A percentile compares a stretch with the other conserved stretches of the same genome.
phyloP scores from a whole-genome alignment of 2,113 vertebrate genomes.

The Pseudois nayaur region DNA sequence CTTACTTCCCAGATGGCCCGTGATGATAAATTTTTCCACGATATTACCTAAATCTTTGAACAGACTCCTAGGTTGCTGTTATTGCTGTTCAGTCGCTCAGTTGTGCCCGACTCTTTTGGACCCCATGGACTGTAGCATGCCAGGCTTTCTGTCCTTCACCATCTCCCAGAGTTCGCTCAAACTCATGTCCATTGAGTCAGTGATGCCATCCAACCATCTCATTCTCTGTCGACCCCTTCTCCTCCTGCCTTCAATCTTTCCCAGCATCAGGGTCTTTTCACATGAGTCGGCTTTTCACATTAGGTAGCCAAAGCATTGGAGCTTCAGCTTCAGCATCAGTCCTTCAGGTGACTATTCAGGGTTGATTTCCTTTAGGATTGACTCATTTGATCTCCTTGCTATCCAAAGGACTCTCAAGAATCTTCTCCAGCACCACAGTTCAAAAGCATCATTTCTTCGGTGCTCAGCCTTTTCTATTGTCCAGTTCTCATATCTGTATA shows the following conservation, averaged over 20 bases:
- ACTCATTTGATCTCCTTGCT: background rate
- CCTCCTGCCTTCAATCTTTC: background rate
- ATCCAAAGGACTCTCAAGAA: background rate
- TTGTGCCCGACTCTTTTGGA: accelerated
- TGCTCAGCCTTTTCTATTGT: background rate
- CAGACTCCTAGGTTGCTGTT: background rate
- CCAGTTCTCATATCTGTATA: background rate
- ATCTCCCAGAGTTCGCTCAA: background rate
- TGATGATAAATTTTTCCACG: background rate
- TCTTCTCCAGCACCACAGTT: background rate
- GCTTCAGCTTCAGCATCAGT: background rate
- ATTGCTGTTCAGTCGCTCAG: background rate
- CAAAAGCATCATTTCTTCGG: background rate
- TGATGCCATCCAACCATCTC: background rate
- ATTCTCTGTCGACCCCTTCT: background rate
- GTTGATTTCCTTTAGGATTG: background rate
- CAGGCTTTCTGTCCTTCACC: background rate
- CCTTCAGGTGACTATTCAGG: background rate
- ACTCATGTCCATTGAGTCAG: background rate
- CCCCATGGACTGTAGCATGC: background rate
- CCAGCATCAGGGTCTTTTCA: background rate
- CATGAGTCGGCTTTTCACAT: background rate
- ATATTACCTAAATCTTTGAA: background rate
- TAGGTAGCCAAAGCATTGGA: background rate
- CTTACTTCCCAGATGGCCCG: background rate